A percentile compares a stretch with the other conserved stretches of the same genome.
phyloP scores from a whole-genome alignment of 2,888 invertebrate genomes.

The Ornithoptera priamus region DNA sequence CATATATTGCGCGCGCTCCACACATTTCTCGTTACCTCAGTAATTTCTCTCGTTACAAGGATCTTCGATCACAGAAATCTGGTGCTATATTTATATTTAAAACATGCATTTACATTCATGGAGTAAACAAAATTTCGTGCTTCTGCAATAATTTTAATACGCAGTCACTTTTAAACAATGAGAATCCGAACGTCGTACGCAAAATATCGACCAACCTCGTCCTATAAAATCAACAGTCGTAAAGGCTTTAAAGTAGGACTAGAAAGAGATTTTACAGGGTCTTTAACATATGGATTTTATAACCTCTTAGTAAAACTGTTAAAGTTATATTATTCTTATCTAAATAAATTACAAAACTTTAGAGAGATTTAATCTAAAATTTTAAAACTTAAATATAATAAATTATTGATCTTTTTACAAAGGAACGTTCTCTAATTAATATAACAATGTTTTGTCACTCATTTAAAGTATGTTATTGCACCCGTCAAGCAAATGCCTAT shows the following conservation, averaged over 20 bases:
- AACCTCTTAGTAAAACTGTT: not conserved
- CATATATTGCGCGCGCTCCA: too few relatives aligned
- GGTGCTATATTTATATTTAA: too few relatives aligned
- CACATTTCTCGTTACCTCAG: too few relatives aligned
- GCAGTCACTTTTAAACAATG: not conserved
- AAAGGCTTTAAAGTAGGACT: not conserved
- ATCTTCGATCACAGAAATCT: too few relatives aligned
- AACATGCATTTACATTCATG: too few relatives aligned
- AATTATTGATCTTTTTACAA: not conserved
- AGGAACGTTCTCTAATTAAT: not conserved
- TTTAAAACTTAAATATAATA: too few relatives aligned
- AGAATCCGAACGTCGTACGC: not conserved
- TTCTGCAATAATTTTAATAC: too few relatives aligned
- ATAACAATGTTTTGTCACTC: not conserved
- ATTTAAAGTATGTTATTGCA: not conserved
- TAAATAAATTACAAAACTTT: too few relatives aligned
- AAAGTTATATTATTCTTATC: not conserved
- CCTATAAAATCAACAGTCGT: not conserved
- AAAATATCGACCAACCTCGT: not conserved
- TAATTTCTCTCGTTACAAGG: too few relatives aligned
- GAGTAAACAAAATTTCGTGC: too few relatives aligned
- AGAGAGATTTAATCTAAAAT: too few relatives aligned
- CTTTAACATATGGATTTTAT: not conserved
- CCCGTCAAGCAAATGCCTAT: constrained; percentile 20
- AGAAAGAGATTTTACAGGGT: not conserved